phyloP scores from a whole-genome alignment of 2,888 invertebrate species.

The Notodonta ziczac region DNA sequence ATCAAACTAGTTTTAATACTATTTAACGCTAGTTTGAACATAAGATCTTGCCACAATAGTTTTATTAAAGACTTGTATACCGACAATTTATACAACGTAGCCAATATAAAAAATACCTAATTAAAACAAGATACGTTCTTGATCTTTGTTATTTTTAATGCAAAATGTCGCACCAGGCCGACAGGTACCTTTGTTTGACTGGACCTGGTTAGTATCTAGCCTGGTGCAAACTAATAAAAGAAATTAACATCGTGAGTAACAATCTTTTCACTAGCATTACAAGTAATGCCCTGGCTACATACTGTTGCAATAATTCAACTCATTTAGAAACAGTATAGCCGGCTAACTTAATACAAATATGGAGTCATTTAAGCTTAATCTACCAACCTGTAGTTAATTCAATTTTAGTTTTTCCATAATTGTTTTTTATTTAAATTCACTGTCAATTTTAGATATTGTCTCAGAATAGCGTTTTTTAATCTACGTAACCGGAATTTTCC shows the following conservation, averaged over 20 bases:
- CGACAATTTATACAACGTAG: too few species aligned
- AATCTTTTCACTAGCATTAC: constrained; percentile 29
- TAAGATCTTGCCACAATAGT: background rate
- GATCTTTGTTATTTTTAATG: background rate
- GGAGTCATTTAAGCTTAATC: background rate
- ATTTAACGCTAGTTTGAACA: background rate
- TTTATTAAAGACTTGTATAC: background rate
- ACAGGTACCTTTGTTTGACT: background rate
- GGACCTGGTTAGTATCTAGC: background rate
- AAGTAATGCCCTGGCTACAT: constrained; percentile 14
- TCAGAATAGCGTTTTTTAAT: too few species aligned
- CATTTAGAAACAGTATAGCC: constrained; percentile 19
- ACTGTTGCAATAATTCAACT: constrained; percentile 30
- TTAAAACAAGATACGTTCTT: background rate
- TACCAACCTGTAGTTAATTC: background rate
- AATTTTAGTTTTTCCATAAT: constrained; percentile 1
- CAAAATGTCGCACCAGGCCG: background rate
- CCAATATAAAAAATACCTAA: background rate
- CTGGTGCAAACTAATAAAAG: constrained; percentile 21
- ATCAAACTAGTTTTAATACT: too few species aligned
- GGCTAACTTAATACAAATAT: constrained; percentile 22
- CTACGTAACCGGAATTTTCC: too few species aligned
- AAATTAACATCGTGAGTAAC: constrained; percentile 31
- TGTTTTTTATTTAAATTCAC: too few species aligned
- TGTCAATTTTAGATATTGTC: too few species aligned